Percentiles rank a stretch among this genome's conserved stretches.
These are phyloP conservation scores for Hiodon alosoides DNA, from an alignment of 2,113 vertebrate species.

Conservation along the genomic window DNA sequence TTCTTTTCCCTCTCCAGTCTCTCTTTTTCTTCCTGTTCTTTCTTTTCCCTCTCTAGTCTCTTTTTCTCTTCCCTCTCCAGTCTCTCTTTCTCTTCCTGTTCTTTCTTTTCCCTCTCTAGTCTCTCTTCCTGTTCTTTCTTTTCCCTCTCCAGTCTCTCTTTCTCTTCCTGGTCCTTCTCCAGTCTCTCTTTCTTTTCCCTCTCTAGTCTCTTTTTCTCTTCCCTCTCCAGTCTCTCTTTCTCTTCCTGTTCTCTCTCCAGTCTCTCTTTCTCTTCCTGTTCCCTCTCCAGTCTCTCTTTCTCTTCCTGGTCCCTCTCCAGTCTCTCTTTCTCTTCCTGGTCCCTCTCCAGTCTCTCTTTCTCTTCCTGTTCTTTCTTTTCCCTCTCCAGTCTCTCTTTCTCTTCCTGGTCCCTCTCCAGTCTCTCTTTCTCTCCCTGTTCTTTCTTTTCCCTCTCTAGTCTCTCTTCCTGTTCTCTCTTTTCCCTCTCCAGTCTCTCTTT, in stretches of 20 bases:
- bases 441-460: slow-evolving; percentile 13
- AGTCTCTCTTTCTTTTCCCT: slow-evolving; percentile 5
- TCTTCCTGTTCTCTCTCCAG: slow-evolving; percentile 19
- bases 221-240: background rate
- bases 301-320: too few relatives aligned
- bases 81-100: background rate
- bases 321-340: background rate
- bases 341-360: background rate
- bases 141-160: slow-evolving; percentile 19
- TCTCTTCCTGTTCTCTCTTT: slow-evolving; percentile 8
- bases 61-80: background rate
- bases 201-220: slow-evolving; percentile 10
- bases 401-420: background rate
- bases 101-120: background rate
- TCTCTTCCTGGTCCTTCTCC: background rate
- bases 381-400: background rate
- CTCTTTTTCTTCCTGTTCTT: background rate
- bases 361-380: background rate
- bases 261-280: slow-evolving; percentile 7
- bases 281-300: too few relatives aligned
- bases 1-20: slow-evolving; percentile 2
- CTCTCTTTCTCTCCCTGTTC: slow-evolving; percentile 9
- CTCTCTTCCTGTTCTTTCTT: background rate
- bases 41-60: background rate
- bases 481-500: background rate